Base-by-base conservation (phyloP, 2,113 vertebrate species). In the Pygoscelis antarcticus region DNA sequence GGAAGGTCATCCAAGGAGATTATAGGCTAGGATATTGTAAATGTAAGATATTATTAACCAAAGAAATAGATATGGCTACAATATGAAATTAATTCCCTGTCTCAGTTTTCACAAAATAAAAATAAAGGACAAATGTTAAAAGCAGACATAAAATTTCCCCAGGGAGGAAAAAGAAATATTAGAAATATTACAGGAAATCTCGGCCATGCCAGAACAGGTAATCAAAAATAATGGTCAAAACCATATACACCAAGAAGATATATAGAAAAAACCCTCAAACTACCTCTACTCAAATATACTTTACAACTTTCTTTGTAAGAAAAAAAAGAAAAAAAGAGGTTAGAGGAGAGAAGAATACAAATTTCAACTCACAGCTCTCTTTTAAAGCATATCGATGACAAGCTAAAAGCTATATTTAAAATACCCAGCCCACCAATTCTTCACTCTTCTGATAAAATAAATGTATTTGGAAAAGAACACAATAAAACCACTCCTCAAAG, bases 101-200 rank as follows among this genome's bases (percentile, higher is more conserved):
- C 92, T 97, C 72, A 66, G 77, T 96, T 98, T 98, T 98, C 97
- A 89, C 65, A 88, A 87, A 97, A 94, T 71, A 95, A 95, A 97
- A 97, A 95, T 91, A 97, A 97, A 79, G 71, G 87, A 95, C 90
- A 95, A 98, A 97, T 97, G 94, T 89, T 98, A 96, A 97, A 97
- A 98, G 88, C 90, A 96, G 95, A 96, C 74, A 95, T 97, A 97
- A 96, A 81, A 90, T 97, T 98, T 98, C 98, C 98, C 96, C 47
- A 57, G 97, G 92, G 98, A 98, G 72, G 89, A 89, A 96, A 90
- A 97, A 97, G 85, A 98, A 97, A 95, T 98, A 96, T 95, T 96
- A 96, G 95, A 98, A 98, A 97, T 97, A 97, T 96, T 97, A 97
- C 96, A 98, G 97, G 98, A 98, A 98, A 97, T 94, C 95, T 96